A percentile compares a stretch with the other conserved stretches of the same genome.
phyloP scores from a whole-genome alignment of 2,113 vertebrate species.

The Albula glossodonta region DNA sequence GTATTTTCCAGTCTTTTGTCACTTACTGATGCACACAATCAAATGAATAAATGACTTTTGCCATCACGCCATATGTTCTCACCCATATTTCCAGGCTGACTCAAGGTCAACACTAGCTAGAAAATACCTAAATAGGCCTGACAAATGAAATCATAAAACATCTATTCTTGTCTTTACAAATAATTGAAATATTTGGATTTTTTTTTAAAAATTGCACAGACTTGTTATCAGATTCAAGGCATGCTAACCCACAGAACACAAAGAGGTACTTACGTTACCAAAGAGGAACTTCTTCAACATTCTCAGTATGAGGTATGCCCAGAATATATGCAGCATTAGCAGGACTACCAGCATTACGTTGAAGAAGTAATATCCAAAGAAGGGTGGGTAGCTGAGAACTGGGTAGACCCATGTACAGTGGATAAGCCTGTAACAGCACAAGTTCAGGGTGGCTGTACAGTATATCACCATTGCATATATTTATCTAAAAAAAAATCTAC shows the following conservation, averaged over 20 bases:
- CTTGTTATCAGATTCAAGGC: background rate
- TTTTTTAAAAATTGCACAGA: too few relatives aligned
- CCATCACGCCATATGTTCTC: too few relatives aligned
- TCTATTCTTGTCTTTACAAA: too few relatives aligned
- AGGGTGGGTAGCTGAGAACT: slow-evolving; percentile 71
- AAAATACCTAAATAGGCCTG: background rate
- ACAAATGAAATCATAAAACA: too few relatives aligned
- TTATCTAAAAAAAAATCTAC: background rate
- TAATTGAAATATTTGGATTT: too few relatives aligned
- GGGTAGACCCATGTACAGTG: slow-evolving; percentile 84
- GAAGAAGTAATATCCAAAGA: slow-evolving; percentile 90
- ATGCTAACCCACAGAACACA: background rate
- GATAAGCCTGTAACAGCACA: slow-evolving; percentile 78
- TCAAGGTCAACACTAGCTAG: background rate
- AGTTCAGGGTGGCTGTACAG: slow-evolving; percentile 15
- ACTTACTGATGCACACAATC: too few relatives aligned
- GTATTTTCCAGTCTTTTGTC: too few relatives aligned
- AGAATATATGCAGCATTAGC: slow-evolving; percentile 87
- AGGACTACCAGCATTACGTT: slow-evolving; percentile 81
- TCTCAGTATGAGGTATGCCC: slow-evolving; percentile 84
- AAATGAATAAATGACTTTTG: too few relatives aligned
- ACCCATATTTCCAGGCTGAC: background rate
- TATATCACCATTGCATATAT: background rate
- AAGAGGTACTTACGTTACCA: slow-evolving; percentile 74
- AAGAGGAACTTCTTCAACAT: slow-evolving; percentile 85